Percentiles rank a stretch among this genome's conserved stretches.
Evolutionary conservation across 1,140 invertebrate genomes (phyloP).

Genomic region (Pinna nobilis): DNA sequence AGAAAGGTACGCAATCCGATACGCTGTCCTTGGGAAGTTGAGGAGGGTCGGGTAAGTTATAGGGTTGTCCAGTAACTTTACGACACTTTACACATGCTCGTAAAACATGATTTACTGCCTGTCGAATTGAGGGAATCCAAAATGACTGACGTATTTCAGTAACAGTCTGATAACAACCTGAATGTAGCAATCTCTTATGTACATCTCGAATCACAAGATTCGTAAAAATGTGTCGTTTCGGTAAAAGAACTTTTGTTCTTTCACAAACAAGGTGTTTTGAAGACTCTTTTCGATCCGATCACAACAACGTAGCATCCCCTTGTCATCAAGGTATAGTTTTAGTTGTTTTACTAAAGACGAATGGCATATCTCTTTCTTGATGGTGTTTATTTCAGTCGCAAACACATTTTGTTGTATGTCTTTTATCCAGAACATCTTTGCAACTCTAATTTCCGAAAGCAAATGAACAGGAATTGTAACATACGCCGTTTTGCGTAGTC

Average conservation of each 20-base stretch:
- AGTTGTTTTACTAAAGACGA: background rate
- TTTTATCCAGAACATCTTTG: slow-evolving; percentile 15
- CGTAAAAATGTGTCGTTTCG: background rate
- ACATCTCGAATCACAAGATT: background rate
- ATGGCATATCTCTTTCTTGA: background rate
- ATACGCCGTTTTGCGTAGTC: background rate
- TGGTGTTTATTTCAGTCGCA: background rate
- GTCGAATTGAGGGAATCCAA: background rate
- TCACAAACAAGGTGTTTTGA: no score
- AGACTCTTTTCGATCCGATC: background rate
- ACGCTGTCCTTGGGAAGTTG: slow-evolving; percentile 12
- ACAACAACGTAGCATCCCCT: background rate
- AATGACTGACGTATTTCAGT: background rate
- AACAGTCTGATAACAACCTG: background rate
- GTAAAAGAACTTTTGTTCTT: background rate
- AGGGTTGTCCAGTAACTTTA: slow-evolving; percentile 7
- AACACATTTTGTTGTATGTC: slow-evolving; percentile 15
- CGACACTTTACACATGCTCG: slow-evolving; percentile 6
- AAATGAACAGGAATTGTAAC: background rate
- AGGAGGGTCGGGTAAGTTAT: background rate
- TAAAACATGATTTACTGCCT: background rate
- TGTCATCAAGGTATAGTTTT: background rate
- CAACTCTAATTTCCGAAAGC: background rate
- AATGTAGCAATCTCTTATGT: background rate
- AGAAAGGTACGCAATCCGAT: background rate